Base-by-base conservation (phyloP, 2,113 vertebrate species). In the Pluvialis apricaria region DNA sequence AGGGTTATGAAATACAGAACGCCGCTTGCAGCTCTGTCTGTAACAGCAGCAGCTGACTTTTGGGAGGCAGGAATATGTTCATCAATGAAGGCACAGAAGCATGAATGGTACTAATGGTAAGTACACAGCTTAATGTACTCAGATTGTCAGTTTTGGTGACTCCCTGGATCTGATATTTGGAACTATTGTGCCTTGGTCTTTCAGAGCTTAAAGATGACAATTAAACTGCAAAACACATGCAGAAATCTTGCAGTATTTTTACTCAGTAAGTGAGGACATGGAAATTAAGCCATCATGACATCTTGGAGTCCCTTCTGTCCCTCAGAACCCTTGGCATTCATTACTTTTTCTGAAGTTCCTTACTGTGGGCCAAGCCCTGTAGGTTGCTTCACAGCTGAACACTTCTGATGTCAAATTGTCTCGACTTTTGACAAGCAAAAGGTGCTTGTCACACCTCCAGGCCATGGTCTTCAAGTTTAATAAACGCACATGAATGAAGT, bases 1-100 rank as follows among this genome's bases (percentile, higher is more conserved):
- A 65, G 73, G 57, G 57, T 80, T 85, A 75, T 71, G 73, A 92
- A 97, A 89, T n/a, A 70, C 36, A 87, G 70, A 80, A 66, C 0
- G 4, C 36, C 3, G 20, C 77, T 88, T 77, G 68, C 61, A 89
- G 68, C 66, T 88, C 78, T 90, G 49, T 36, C 36, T 88, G 42
- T 57, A 93, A 78, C 49, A 91, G 70, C 1, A 1, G 70, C 40
- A 80, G 44, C 24, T 92, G 91, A 76, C 58, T 76, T 93, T 60
- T 75, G 80, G 87, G 83, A 96, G 61, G 65, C 57, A 82, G 52
- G 64, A 88, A 88, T n/a, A 15, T 1, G 1, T 91, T 96, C 73
- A 49, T 90, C 94, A 86, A 36, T 47, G 86, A 79, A 88, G 49
- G 72, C 77, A 87, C 13, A 85, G 86, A 94, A 96, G 52, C 70